These are phyloP conservation scores for Sinocyclocheilus maitianheensis DNA, from an alignment of 2,113 vertebrate species.

Conservation along the genomic window DNA sequence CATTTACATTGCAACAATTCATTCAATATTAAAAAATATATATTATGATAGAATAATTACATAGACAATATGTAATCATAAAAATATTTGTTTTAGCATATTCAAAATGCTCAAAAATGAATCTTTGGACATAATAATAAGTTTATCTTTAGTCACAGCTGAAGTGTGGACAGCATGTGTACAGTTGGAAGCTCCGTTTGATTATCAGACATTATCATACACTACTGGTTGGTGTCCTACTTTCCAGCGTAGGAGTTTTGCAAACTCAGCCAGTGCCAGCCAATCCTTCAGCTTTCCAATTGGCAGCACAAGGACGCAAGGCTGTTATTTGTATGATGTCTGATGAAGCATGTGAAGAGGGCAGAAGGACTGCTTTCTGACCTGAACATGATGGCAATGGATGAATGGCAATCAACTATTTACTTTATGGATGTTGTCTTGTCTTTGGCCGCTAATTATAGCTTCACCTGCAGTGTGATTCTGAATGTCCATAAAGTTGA, in stretches of 20 bases:
- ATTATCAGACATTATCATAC: constrained; percentile 13
- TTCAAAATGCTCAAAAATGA: neutral
- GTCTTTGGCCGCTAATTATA: neutral
- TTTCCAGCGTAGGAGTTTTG: constrained; percentile 21
- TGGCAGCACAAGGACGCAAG: constrained; percentile 68
- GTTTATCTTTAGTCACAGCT: neutral
- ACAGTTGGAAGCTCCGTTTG: constrained; percentile 17
- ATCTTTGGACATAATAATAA: neutral
- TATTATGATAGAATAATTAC: neutral
- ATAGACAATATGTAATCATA: neutral
- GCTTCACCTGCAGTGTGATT: neutral
- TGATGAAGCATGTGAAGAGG: constrained; percentile 48
- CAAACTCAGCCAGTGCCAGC: constrained; percentile 57
- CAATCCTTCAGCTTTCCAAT: constrained; percentile 46
- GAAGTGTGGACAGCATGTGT: neutral
- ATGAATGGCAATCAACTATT: neutral
- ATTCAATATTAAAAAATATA: neutral
- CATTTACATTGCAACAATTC: neutral
- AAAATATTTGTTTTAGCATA: neutral
- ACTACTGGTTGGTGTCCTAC: constrained; percentile 13
- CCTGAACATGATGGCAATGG: constrained; percentile 6
- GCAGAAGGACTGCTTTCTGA: constrained; percentile 20
- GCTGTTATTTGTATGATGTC: constrained; percentile 73
- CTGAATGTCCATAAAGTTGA: neutral
- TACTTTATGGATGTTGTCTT: neutral